Conservation (phyloP, 2,888 invertebrate species). For the Choristoneura rosaceana region DNA sequence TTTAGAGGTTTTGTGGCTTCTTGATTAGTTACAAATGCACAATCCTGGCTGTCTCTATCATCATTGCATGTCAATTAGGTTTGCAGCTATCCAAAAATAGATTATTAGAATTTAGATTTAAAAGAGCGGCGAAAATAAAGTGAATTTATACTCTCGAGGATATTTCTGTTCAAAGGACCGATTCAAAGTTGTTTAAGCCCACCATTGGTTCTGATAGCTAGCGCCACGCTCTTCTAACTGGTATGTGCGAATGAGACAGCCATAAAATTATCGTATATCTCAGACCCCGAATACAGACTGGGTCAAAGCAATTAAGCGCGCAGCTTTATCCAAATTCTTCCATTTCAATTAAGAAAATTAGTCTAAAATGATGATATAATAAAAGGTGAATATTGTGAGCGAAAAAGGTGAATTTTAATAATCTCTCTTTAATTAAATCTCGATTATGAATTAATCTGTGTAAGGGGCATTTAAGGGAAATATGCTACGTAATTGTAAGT, state of each 20-base stretch:
- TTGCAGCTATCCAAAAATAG: background rate
- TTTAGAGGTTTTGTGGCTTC: background rate
- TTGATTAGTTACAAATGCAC: background rate
- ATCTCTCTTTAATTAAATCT: conserved; percentile 14
- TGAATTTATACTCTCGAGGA: conserved; percentile 10
- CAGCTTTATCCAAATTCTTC: conserved; percentile 34
- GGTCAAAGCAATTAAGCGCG: conserved; percentile 36
- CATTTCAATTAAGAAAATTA: conserved; percentile 38
- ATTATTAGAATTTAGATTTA: background rate
- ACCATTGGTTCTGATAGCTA: conserved; percentile 33
- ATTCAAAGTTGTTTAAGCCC: conserved; percentile 37
- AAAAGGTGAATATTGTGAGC: conserved; percentile 10
- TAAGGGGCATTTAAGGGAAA: background rate
- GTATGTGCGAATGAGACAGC: background rate
- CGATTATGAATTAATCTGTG: conserved; percentile 10
- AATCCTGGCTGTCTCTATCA: background rate
- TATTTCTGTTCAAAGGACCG: conserved; percentile 19
- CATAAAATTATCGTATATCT: conserved; percentile 28
- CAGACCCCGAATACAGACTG: conserved; percentile 25
- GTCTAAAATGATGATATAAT: conserved; percentile 17
- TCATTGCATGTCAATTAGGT: background rate
- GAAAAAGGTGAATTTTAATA: conserved; percentile 17
- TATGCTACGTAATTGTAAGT: background rate
- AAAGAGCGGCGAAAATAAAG: conserved; percentile 10
- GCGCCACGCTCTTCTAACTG: conserved; percentile 9